Conservation (phyloP, 30 jellyfish, hydroid and myxozoan species). For the Chrysaora quinquecirrha region DNA sequence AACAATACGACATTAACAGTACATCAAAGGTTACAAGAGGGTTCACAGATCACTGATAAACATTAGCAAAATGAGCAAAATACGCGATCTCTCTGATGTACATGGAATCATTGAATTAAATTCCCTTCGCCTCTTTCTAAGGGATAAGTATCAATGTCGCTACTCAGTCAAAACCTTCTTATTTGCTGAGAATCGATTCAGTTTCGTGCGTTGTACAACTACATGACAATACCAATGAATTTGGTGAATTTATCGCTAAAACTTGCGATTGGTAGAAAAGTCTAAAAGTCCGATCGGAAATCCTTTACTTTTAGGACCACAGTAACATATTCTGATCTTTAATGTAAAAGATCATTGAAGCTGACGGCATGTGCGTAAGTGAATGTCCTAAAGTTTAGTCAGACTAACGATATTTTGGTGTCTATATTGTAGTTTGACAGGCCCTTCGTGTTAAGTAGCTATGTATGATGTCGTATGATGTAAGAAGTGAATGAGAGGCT, state of each 20-base stretch:
- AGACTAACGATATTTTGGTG: no score
- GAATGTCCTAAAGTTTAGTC: no score
- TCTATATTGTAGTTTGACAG: no score
- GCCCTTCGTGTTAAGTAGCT: no score
- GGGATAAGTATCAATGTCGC: neutral
- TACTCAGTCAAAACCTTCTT: neutral
- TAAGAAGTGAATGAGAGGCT: no score
- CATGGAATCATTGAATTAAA: neutral
- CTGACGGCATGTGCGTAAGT: no score
- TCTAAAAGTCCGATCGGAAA: no score
- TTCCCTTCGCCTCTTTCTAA: neutral
- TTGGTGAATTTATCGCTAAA: neutral
- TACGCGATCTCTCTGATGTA: conserved; percentile 3
- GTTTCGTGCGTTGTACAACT: neutral
- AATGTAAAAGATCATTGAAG: no score
- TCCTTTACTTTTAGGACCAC: no score
- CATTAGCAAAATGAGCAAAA: conserved; percentile 34
- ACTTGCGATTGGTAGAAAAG: neutral
- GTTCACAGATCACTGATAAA: conserved; percentile 61
- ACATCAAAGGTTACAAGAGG: conserved; percentile 48
- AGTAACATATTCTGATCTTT: no score
- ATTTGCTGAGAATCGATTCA: neutral
- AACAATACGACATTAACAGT: conserved; percentile 38
- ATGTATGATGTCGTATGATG: no score
- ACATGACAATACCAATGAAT: neutral